These are phyloP conservation scores for Schizaphis graminum DNA, from an alignment of 2,888 invertebrate species.

Conservation along the genomic window DNA sequence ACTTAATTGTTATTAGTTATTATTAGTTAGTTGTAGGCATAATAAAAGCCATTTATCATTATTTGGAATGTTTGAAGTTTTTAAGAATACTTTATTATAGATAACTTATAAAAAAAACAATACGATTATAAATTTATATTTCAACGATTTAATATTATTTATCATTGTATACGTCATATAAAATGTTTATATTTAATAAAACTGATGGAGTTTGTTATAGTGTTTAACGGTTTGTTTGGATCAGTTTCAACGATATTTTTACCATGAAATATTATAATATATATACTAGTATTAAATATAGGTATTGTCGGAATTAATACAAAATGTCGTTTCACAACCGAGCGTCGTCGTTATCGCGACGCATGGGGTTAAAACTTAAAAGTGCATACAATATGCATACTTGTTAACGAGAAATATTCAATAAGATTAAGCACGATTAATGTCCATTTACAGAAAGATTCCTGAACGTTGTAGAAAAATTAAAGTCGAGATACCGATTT, in stretches of 20 bases:
- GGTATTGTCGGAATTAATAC: constrained; percentile 11
- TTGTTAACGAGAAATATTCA: background rate
- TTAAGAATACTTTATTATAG: background rate
- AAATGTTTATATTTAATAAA: background rate
- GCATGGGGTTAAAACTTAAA: background rate
- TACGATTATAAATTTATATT: background rate
- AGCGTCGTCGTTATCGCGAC: background rate
- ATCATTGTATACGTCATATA: background rate
- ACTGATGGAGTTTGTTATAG: background rate
- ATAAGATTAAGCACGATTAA: constrained; percentile 49
- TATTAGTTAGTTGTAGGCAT: background rate
- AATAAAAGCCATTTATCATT: background rate
- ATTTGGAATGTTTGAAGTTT: background rate
- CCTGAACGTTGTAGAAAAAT: constrained; percentile 13
- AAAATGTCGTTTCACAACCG: constrained; percentile 30
- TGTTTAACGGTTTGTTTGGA: background rate
- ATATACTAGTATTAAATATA: background rate
- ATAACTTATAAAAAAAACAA: background rate
- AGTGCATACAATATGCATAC: background rate
- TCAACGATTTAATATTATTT: background rate
- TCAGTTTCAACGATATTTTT: background rate
- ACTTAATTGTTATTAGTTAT: background rate
- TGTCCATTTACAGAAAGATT: constrained; percentile 55
- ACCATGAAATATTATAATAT: background rate
- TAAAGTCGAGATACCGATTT: constrained; percentile 28